phyloP scores from a whole-genome alignment of 2,888 invertebrate genomes.

The Eulithis prunata region DNA sequence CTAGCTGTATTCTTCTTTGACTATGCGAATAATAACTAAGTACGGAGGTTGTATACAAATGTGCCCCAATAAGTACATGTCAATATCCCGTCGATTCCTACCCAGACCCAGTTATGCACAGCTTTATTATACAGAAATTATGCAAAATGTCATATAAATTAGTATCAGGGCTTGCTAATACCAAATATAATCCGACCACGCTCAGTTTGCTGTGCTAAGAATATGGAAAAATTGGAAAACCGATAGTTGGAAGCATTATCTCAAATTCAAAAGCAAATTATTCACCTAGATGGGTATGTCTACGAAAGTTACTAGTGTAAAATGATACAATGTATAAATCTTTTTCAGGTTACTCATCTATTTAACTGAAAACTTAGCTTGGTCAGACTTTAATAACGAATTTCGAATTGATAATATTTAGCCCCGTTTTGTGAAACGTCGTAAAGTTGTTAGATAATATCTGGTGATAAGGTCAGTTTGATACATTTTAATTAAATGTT shows the following conservation, averaged over 20 bases:
- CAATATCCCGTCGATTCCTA: constrained; percentile 35
- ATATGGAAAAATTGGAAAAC: no score
- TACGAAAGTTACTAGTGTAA: no score
- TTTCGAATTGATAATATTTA: constrained; percentile 33
- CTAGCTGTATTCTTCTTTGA: constrained; percentile 7
- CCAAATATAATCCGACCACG: constrained; percentile 7
- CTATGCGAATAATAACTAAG: constrained; percentile 34
- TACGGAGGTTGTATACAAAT: constrained; percentile 54
- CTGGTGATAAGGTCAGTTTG: constrained; percentile 11
- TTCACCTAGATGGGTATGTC: no score
- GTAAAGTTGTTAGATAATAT: constrained; percentile 13
- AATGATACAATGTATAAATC: no score
- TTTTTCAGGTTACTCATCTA: no score
- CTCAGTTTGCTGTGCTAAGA: background rate
- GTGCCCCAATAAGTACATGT: constrained; percentile 38
- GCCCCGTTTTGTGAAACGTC: constrained; percentile 7
- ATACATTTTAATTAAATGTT: background rate
- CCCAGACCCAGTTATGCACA: constrained; percentile 45
- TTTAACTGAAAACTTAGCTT: no score
- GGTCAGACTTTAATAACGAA: constrained; percentile 8
- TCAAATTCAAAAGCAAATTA: no score
- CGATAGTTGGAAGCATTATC: no score
- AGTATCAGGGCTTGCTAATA: constrained; percentile 42
- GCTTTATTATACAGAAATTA: constrained; percentile 48
- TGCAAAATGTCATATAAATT: constrained; percentile 48